Base-by-base conservation (phyloP, 2,888 invertebrate species). In the Mythimna vitellina region DNA sequence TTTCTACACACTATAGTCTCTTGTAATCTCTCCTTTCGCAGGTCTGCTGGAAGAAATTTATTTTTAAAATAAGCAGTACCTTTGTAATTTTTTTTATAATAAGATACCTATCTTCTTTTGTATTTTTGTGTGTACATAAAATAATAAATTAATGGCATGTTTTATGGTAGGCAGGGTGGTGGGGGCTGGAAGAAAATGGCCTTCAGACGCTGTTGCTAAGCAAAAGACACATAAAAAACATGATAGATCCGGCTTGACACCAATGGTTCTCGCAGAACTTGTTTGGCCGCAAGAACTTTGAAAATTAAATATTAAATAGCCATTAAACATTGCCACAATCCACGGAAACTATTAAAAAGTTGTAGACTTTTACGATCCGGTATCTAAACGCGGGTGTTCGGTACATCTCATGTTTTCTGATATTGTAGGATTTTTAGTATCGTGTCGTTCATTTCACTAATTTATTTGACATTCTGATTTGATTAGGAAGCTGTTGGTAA, bases 361-460 rank as follows among this genome's bases (percentile, higher is more conserved):
- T 38, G 62, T 35, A 42, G 80, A 78, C 81, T n/a, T 78, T 78
- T 80, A 80, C 62, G 78, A 76, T 51, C 3, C 8, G 6, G 12
- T 32, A 63, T 65, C 42, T 56, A 60, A 63, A 46, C 22, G 51
- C 63, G 42, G 49, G 9, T 51, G 42, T 35, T 62, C 22, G 54
- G n/a, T 51, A 58, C 20, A 29, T 75, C 12, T 14, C 38, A 32
- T 58, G 62, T 65, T 51, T 62, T 65, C 35, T 25, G 38, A 35
- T 54, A 38, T 8, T 49, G 12, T 68, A 54, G 10, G 22, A 29
- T 25, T 46, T 62, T 76, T 80, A 54, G 0, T 64, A 25, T 7
- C 32, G 2, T n/a, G 53, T 65, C 57, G 60, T 60, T n/a, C 54
- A n/a, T 78, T 54, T 42, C 53, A n/a, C 53, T 66, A 42, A 81